Evolutionary conservation across 2,113 vertebrate species (phyloP).

Genomic region (Sinocyclocheilus anshuiensis): DNA sequence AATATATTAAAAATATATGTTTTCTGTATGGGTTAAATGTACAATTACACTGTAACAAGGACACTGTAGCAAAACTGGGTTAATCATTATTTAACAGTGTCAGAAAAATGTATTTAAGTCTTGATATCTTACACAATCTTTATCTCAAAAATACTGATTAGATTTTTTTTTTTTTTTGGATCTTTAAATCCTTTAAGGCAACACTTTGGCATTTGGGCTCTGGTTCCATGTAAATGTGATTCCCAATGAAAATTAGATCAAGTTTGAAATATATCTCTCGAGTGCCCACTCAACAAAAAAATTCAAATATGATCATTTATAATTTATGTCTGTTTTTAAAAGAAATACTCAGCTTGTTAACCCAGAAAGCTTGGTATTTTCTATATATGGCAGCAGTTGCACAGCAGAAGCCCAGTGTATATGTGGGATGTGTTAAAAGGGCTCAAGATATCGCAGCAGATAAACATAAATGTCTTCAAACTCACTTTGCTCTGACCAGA

Average conservation of each 20-base stretch:
- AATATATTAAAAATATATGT: no score
- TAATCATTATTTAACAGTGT: no score
- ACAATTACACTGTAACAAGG: neutral
- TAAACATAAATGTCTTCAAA: constrained; percentile 3
- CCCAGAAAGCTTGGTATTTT: neutral
- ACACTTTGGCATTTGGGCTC: neutral
- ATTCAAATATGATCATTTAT: neutral
- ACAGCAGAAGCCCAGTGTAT: neutral
- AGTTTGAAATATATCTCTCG: neutral
- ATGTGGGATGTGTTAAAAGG: neutral
- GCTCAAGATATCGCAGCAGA: neutral
- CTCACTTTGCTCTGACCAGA: constrained; percentile 84
- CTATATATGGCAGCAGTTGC: neutral
- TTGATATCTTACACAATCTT: neutral
- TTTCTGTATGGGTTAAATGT: neutral
- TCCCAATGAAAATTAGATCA: neutral
- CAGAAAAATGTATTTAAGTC: neutral
- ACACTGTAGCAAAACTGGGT: no score
- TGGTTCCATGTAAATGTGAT: neutral
- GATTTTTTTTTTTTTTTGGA: neutral
- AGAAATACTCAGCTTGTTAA: neutral
- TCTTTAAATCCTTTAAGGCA: neutral
- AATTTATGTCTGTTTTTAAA: neutral
- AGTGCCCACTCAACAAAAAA: neutral
- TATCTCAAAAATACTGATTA: neutral